Evolutionary conservation across 1,140 invertebrate genomes (phyloP).

Genomic region (Palaemon carinicauda): DNA sequence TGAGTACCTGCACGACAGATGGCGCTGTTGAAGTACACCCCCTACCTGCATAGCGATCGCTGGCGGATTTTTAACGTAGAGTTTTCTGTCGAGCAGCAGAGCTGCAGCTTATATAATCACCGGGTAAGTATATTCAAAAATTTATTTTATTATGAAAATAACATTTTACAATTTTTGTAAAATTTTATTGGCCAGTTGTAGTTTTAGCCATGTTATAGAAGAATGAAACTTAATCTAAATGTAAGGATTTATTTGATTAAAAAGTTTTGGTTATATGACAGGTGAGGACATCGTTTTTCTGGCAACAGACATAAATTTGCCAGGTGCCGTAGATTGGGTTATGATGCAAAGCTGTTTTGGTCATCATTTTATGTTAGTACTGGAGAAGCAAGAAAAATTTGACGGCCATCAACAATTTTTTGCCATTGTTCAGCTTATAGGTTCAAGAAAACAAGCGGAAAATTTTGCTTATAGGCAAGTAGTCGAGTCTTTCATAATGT

Average conservation of each 20-base stretch:
- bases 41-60: no score
- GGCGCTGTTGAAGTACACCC: no score
- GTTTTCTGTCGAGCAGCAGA: no score
- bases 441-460: conserved; percentile 97
- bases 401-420: conserved; percentile 99
- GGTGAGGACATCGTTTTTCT: conserved; percentile 99
- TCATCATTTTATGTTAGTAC: conserved; percentile 98
- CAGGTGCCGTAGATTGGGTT: conserved; percentile 99
- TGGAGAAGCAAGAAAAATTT: conserved; percentile 99
- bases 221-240: no score
- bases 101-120: no score
- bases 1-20: no score
- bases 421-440: conserved; percentile 99
- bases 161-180: no score
- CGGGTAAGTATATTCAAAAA: no score
- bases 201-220: background rate
- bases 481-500: background rate
- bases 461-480: conserved; percentile 92
- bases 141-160: no score
- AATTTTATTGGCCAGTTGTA: no score
- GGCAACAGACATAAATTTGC: conserved; percentile 98
- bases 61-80: no score
- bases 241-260: background rate
- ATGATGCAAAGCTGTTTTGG: conserved; percentile 99
- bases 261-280: conserved; percentile 61